Evolutionary conservation across 2,888 invertebrate genomes (phyloP), one percentile per base, ranked within the genome.

Genomic region (Pogonocherus hispidulus): DNA sequence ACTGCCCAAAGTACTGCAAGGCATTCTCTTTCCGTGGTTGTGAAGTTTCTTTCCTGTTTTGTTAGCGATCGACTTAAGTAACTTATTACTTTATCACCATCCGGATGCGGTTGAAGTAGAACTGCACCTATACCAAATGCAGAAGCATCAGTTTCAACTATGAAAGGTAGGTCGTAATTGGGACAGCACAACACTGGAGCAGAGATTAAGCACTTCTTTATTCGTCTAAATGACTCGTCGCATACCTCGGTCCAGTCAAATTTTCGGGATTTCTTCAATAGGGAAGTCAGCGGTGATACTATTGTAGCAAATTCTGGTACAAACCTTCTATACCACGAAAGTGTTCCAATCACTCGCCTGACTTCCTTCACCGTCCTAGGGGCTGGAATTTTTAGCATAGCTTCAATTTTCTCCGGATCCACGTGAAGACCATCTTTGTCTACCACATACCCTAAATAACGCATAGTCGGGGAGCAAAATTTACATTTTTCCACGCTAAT

Each of bases 1-100:
- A 74, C 44, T 5, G 63, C 69, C 52, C 57, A 72, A 18, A 69
- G 32, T 4, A 71, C 69, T 3, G 60, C 64, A 16, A 73, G 27
- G 19, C 66, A 67, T 52, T 71, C 69, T 18, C 44, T 49, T 51
- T 73, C 66, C 8, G 71, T 73, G 0, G 54, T 54, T 9, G 64
- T 56, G 47, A 57, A 74, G n/a, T 75, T 75, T 18, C 70, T 23
- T 32, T 70, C 74, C 14, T 27, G 52, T 47, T 47, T 47, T 3
- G 4, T n/a, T 3, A 37, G 37, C 4, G 37, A 37, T n/a, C 37
- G 2, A 37, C 37, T 37, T n/a, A 37, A 37, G 37, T 37, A 37
- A 9, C 37, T n/a, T 37, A 37, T 1, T 9, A 2, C 37, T 37
- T 11, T 37, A 1, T 37, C 11, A 8, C 37, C 46, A 6, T 47